These are phyloP conservation scores for Otolemur garnettii DNA, from an alignment of 2,113 vertebrate species.

Conservation along the genomic window DNA sequence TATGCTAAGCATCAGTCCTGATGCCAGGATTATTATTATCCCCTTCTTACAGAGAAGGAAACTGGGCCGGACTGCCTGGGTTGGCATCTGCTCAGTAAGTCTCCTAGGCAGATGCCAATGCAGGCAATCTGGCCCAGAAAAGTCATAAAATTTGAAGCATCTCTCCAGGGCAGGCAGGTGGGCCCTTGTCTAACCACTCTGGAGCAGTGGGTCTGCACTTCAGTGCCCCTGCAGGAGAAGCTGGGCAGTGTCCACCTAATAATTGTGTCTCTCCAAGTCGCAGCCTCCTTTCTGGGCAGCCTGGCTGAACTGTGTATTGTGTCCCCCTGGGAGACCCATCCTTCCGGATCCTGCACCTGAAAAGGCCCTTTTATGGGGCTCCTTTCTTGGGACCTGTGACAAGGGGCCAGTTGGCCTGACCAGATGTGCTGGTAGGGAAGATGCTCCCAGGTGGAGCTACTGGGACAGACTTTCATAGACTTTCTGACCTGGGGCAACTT, in stretches of 20 bases:
- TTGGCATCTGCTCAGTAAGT: not conserved
- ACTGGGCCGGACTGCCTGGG: not conserved
- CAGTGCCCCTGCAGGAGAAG: not conserved
- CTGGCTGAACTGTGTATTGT: not conserved
- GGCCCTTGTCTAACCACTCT: not conserved
- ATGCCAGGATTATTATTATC: not conserved
- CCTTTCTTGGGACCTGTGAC: not conserved
- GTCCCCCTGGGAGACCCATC: not conserved
- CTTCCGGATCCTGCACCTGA: not conserved
- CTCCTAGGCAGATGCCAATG: not conserved
- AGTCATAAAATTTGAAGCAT: not conserved
- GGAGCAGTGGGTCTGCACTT: not conserved
- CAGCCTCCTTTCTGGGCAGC: too few species aligned
- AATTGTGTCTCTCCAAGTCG: fast-evolving
- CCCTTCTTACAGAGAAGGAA: not conserved
- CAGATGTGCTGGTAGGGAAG: not conserved
- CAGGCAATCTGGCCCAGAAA: not conserved
- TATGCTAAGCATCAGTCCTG: not conserved
- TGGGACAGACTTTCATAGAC: not conserved
- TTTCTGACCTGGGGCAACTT: not conserved
- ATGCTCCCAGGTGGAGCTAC: not conserved
- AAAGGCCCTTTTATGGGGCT: not conserved
- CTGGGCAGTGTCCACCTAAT: not conserved
- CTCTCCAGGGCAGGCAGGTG: not conserved
- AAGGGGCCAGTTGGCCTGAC: not conserved